phyloP scores from a whole-genome alignment of 2,888 invertebrate species.

The Coecobrya sp. region DNA sequence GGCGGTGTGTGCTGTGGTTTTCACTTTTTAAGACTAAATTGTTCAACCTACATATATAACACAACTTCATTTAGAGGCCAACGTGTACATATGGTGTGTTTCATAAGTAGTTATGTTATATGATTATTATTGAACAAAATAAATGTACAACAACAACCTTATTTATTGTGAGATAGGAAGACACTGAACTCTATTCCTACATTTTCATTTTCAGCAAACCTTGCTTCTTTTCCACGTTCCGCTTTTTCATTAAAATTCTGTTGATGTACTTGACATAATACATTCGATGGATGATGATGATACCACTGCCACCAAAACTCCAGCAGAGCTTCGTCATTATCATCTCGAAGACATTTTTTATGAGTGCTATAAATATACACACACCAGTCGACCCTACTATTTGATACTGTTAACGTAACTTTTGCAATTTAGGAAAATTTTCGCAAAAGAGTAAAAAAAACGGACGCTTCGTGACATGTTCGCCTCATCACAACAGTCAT shows the following conservation, averaged over 20 bases:
- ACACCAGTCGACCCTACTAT: not conserved
- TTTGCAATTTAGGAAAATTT: constrained; percentile 12
- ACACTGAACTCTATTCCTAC: not conserved
- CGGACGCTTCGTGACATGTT: constrained; percentile 15
- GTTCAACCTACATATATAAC: not conserved
- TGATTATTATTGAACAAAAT: not conserved
- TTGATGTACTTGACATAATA: constrained; percentile 44
- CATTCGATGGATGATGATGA: constrained; percentile 49
- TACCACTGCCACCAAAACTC: not conserved
- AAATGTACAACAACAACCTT: constrained; percentile 1
- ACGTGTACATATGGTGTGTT: not conserved
- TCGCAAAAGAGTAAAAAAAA: not conserved
- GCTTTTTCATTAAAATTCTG: constrained; percentile 63
- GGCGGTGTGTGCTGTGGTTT: not conserved
- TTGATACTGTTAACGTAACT: not conserved
- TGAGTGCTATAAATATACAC: not conserved
- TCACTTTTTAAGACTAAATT: not conserved
- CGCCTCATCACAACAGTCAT: not conserved
- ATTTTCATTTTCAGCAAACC: not conserved
- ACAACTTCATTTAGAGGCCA: not conserved
- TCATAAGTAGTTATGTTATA: not conserved
- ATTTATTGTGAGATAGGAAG: constrained; percentile 17
- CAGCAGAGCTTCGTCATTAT: not conserved
- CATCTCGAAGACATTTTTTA: constrained; percentile 18
- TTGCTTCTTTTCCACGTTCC: not conserved